Evolutionary conservation across 2,888 invertebrate genomes (phyloP).

Genomic region (Sussaba pulchella): DNA sequence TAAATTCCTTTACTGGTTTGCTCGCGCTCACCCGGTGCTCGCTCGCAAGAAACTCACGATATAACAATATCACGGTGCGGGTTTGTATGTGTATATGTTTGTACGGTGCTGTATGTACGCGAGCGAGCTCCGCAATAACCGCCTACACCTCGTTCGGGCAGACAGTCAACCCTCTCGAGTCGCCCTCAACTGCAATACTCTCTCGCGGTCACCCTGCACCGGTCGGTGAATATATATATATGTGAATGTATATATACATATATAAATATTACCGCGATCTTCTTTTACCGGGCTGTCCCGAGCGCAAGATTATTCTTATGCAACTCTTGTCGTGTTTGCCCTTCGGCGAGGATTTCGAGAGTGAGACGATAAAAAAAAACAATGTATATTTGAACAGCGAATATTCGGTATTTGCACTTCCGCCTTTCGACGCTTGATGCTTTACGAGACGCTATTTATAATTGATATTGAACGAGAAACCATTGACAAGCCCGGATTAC

Average conservation of each 20-base stretch:
- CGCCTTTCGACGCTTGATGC: constrained; percentile 28
- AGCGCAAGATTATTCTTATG: constrained; percentile 52
- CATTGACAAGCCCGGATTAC: not conserved
- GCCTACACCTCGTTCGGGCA: constrained; percentile 41
- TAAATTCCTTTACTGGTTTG: constrained; percentile 81
- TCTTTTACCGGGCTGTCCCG: constrained; percentile 41
- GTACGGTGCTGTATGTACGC: constrained; percentile 7
- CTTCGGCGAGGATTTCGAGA: constrained; percentile 56
- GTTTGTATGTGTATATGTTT: constrained; percentile 20
- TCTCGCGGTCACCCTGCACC: constrained; percentile 31
- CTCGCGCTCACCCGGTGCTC: constrained; percentile 39
- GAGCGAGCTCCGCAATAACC: constrained; percentile 49
- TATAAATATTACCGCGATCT: no score
- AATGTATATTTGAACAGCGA: constrained; percentile 28
- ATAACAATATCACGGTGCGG: constrained; percentile 14
- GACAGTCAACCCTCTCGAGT: constrained; percentile 40
- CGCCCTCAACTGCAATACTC: constrained; percentile 52
- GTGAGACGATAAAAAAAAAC: constrained; percentile 46
- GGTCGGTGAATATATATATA: constrained; percentile 10
- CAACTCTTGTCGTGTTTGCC: constrained; percentile 61
- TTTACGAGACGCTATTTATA: constrained; percentile 39
- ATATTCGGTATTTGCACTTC: constrained; percentile 50
- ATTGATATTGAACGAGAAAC: not conserved
- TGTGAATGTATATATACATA: constrained; percentile 12
- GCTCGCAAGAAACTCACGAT: constrained; percentile 28